Conservation (phyloP, 2,888 invertebrate species). For the Lepidocyrtinus sp. region DNA sequence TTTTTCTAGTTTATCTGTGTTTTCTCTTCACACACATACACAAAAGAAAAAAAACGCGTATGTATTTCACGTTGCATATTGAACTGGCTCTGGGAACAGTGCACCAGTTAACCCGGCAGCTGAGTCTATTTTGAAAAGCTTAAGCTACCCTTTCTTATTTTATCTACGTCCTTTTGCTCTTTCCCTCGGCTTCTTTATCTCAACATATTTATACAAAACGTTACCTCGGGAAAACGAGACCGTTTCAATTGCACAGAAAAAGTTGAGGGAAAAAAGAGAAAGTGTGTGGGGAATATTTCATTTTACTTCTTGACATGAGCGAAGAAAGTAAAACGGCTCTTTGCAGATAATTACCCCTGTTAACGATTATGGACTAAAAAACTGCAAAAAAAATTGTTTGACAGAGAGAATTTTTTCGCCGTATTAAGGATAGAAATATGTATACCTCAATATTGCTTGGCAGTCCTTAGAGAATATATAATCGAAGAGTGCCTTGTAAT, state of each 20-base stretch:
- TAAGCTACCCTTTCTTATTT: not conserved
- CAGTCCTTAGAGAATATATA: not conserved
- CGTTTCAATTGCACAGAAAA: slow-evolving; percentile 31
- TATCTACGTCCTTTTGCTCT: not conserved
- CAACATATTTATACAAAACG: not conserved
- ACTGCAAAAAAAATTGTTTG: not conserved
- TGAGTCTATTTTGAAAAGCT: not conserved
- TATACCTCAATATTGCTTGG: too few relatives aligned
- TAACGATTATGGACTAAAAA: slow-evolving; percentile 39
- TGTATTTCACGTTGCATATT: slow-evolving; percentile 7
- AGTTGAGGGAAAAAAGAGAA: slow-evolving; percentile 25
- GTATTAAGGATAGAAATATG: too few relatives aligned
- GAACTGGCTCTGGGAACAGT: not conserved
- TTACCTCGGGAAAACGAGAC: slow-evolving; percentile 19
- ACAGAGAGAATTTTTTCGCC: too few relatives aligned
- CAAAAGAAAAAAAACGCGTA: slow-evolving; percentile 1
- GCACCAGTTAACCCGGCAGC: slow-evolving; percentile 5
- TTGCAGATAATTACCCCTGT: slow-evolving; percentile 50
- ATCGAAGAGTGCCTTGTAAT: slow-evolving; percentile 34
- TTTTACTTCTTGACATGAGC: slow-evolving; percentile 43
- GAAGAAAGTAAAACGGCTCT: slow-evolving; percentile 23
- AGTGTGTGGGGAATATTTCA: slow-evolving; percentile 44
- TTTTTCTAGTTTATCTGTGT: slow-evolving; percentile 45
- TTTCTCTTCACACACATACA: slow-evolving; percentile 15
- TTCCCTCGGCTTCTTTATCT: not conserved